These are phyloP conservation scores for Siniperca scherzeri DNA, from an alignment of 2,797 vertebrate genomes.

Conservation along the genomic window DNA sequence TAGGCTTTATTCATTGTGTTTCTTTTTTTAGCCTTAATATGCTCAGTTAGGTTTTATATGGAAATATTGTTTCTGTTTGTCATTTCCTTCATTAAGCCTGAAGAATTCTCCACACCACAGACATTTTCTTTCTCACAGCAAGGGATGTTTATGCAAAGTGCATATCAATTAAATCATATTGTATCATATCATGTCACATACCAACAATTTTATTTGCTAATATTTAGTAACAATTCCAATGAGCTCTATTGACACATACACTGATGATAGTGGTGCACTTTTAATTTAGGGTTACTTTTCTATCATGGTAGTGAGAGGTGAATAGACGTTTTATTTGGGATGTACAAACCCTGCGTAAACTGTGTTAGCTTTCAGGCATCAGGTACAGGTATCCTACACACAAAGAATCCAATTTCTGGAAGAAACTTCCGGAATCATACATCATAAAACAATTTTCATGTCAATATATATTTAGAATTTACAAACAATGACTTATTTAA, in stretches of 20 bases:
- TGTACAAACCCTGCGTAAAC: not conserved
- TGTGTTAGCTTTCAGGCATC: too few relatives aligned
- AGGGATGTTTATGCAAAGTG: not conserved
- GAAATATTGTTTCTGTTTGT: not conserved
- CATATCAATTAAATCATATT: not conserved
- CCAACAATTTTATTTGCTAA: not conserved
- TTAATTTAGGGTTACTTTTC: too few relatives aligned
- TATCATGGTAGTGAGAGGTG: too few relatives aligned
- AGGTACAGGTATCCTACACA: too few relatives aligned
- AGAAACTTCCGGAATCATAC: not conserved
- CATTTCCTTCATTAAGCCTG: not conserved
- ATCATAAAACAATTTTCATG: not conserved
- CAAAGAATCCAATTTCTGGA: too few relatives aligned
- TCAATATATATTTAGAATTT: not conserved
- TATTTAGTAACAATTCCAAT: not conserved
- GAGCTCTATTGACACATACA: not conserved
- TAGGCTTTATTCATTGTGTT: not conserved
- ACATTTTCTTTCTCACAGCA: not conserved
- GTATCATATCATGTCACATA: not conserved
- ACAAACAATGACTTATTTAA: not conserved
- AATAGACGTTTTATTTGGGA: too few relatives aligned
- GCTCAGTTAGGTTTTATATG: not conserved
- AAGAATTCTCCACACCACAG: not conserved
- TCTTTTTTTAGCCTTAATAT: not conserved
- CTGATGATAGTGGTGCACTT: too few relatives aligned